Evolutionary conservation across 1,140 invertebrate genomes (phyloP).

Genomic region (Asbolus verrucosus): DNA sequence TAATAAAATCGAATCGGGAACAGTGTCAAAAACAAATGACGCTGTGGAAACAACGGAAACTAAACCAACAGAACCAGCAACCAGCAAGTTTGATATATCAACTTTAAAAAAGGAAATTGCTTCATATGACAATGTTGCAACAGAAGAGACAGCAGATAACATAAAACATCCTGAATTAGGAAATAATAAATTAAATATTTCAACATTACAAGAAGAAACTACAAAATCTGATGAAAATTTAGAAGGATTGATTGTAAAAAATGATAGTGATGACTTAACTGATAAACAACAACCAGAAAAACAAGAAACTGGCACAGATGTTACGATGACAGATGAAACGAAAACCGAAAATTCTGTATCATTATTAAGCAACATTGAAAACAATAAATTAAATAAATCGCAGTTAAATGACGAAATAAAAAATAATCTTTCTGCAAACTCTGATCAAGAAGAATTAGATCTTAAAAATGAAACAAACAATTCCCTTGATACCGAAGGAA

Average conservation of each 20-base stretch:
- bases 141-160: conserved; percentile 30
- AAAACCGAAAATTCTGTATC: background rate
- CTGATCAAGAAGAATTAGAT: background rate
- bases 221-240: background rate
- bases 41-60: background rate
- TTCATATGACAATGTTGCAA: no score
- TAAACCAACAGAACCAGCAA: no score
- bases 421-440: background rate
- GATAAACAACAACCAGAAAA: no score
- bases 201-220: conserved; percentile 2
- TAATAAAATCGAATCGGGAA: no score
- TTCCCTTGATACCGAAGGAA: background rate
- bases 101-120: no score
- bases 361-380: background rate
- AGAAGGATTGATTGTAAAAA: conserved; percentile 1
- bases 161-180: no score
- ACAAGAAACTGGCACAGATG: background rate
- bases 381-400: conserved; percentile 7
- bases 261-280: no score
- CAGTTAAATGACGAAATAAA: background rate
- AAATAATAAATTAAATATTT: conserved; percentile 5
- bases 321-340: background rate
- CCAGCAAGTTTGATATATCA: no score
- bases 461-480: background rate
- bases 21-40: no score